Evolutionary conservation across 2,797 vertebrate species (phyloP), one percentile per base, ranked within the genome.

Genomic region (Rallus crepitans): DNA sequence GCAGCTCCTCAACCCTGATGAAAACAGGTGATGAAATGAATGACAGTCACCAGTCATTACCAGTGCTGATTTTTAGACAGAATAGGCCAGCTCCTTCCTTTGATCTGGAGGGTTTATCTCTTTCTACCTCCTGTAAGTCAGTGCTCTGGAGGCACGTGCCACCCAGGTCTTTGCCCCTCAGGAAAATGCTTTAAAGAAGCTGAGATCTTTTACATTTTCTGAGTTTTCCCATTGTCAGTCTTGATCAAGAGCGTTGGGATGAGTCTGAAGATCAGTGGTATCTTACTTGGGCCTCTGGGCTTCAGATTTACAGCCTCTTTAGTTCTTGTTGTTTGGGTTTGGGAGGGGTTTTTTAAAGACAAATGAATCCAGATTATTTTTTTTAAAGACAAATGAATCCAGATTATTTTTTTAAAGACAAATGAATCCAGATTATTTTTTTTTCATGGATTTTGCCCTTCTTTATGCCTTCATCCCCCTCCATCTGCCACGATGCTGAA

Each of bases 51-150:
- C 63, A 61, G 53, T 31, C 75, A 65, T 40, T 75, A 18, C 42
- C 25, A 7, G 23, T 55, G 50, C 42, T 82, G 13, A 83, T 72
- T 69, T 30, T 82, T 33, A 82, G 70, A 23, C n/a, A 17, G 37
- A 8, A 9, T 71, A 37, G 50, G 87, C 69, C 31, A 77, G 39
- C n/a, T 10, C 25, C 8, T 48, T 23, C 47, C 78, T 93, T 92
- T 96, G 87, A 93, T 90, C 70, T 91, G n/a, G 21, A 6, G 78
- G 75, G 90, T 94, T 96, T 90, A 15, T 50, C 89, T 30, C 24
- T 53, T 7, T 82, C 20, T 82, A 89, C 93, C 90, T 94, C 24
- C 42, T 17, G 27, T 47, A 48, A 70, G 11, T 10, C 85, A 52
- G 24, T 47, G 59, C 85, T 88, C 68, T 18, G 78, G 35, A 31